Evolutionary conservation across 2,797 vertebrate species (phyloP).

Genomic region (Podarcis lilfordi): DNA sequence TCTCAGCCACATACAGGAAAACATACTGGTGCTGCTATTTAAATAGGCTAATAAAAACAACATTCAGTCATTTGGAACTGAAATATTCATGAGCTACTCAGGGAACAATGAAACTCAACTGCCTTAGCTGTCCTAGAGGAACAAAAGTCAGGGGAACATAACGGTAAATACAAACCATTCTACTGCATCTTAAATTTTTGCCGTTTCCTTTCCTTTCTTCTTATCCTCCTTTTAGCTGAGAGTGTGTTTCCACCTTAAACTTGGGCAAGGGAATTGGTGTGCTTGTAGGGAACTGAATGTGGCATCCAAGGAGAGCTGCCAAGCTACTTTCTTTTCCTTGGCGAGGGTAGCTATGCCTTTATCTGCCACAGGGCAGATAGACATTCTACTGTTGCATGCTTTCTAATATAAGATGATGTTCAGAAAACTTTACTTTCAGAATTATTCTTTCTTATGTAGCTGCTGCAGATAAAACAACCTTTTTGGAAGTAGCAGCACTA

Average conservation of each 20-base stretch:
- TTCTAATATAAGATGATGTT: too few relatives aligned
- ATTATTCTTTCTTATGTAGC: background rate
- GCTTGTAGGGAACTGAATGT: background rate
- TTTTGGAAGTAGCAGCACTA: background rate
- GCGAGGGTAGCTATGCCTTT: background rate
- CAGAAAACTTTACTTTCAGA: background rate
- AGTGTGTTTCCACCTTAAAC: constrained; percentile 41
- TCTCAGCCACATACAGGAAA: constrained; percentile 70
- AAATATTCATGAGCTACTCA: constrained; percentile 79
- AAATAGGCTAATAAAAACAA: constrained; percentile 75
- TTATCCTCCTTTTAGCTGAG: constrained; percentile 57
- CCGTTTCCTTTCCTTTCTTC: constrained; percentile 41
- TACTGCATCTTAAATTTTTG: constrained; percentile 64
- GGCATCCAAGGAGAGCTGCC: background rate
- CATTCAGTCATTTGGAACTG: constrained; percentile 74
- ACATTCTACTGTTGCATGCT: background rate
- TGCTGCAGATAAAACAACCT: background rate
- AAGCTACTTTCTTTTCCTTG: too few relatives aligned
- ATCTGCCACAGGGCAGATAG: background rate
- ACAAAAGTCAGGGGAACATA: constrained; percentile 67
- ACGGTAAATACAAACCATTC: constrained; percentile 64
- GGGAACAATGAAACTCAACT: constrained; percentile 76
- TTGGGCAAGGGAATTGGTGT: background rate
- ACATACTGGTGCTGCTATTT: constrained; percentile 69
- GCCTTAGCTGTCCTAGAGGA: constrained; percentile 74